Conservation (phyloP, 2,113 vertebrate genomes). For the Calyptomena viridis region DNA sequence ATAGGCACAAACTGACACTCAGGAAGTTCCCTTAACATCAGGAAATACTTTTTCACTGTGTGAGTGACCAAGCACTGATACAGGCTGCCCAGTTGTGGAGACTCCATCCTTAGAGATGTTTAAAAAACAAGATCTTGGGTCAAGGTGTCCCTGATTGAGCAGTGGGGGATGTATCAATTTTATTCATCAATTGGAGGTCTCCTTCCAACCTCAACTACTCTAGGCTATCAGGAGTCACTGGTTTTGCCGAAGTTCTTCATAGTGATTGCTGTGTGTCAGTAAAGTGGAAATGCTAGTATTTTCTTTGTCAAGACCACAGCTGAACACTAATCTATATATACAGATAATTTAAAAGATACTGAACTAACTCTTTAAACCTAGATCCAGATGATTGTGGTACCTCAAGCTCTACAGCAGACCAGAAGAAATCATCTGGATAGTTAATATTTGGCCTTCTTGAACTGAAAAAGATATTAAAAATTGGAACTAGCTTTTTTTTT, state of each 20-base stretch:
- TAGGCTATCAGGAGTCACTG: not conserved
- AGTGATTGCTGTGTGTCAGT: not conserved
- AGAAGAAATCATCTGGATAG: not conserved
- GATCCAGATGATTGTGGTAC: not conserved
- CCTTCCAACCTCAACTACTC: not conserved
- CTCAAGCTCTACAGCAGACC: not conserved
- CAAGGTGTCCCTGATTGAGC: not conserved
- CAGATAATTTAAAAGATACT: not conserved
- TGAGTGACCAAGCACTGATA: not conserved
- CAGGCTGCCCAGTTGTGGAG: not conserved
- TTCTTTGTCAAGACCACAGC: not conserved
- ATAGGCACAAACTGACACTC: not conserved
- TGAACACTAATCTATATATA: not conserved
- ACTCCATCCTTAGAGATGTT: not conserved
- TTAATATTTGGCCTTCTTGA: not conserved
- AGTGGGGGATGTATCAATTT: not conserved
- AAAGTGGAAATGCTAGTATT: not conserved
- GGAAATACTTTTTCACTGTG: not conserved
- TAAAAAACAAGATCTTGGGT: no score
- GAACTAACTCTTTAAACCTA: not conserved
- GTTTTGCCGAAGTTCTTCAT: not conserved
- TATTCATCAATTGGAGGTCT: no score
- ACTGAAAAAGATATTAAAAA: not conserved
- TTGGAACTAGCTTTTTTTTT: not conserved
- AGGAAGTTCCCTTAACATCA: not conserved